Evolutionary conservation across 2,113 vertebrate genomes (phyloP).

Genomic region (Odobenus rosmarus): DNA sequence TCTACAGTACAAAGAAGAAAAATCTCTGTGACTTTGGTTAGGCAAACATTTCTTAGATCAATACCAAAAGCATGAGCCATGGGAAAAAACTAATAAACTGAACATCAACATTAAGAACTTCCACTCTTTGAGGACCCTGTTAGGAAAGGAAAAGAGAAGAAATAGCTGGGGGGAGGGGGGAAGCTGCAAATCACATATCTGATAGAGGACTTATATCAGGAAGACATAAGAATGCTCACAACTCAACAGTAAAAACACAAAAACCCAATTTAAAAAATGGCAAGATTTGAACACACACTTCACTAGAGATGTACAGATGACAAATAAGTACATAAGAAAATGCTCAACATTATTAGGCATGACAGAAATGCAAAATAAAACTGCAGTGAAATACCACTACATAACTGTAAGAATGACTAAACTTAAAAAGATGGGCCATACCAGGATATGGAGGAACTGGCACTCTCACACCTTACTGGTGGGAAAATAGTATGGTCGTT

Average conservation of each 20-base stretch:
- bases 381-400: background rate
- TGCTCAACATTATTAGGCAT: background rate
- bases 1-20: background rate
- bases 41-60: background rate
- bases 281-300: background rate
- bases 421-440: background rate
- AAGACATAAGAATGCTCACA: slow-evolving; percentile 31
- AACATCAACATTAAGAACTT: slow-evolving; percentile 14
- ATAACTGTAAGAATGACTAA: background rate
- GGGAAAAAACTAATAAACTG: background rate
- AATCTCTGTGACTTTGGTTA: background rate
- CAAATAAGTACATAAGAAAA: background rate
- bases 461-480: background rate
- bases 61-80: background rate
- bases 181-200: background rate
- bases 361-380: slow-evolving; percentile 25
- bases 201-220: background rate
- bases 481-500: background rate
- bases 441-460: background rate
- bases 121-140: background rate
- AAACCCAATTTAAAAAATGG: background rate
- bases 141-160: background rate
- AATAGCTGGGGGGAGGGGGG: background rate
- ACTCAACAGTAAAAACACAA: background rate
- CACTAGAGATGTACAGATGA: background rate